These are phyloP conservation scores for Pristionchus exspectatus DNA, from an alignment of 2,888 invertebrate genomes.

Conservation along the genomic window DNA sequence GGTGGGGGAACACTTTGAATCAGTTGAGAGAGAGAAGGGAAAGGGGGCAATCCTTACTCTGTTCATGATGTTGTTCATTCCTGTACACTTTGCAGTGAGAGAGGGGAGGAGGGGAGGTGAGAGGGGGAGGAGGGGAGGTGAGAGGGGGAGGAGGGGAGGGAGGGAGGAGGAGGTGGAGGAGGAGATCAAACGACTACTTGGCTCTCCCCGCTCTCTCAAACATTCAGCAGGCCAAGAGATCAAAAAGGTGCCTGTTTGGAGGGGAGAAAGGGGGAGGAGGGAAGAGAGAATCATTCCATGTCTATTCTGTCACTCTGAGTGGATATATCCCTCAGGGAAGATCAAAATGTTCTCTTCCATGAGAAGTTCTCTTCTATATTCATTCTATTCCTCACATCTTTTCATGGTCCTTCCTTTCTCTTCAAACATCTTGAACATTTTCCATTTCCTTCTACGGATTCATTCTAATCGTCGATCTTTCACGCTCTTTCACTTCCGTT, in stretches of 20 bases:
- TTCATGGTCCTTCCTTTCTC: neutral
- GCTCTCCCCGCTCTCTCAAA: constrained; percentile 35
- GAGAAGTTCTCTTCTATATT: neutral
- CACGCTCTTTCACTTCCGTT: neutral
- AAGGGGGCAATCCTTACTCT: neutral
- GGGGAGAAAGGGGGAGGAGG: neutral
- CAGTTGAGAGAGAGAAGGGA: neutral
- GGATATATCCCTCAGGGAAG: neutral
- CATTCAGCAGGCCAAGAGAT: constrained; percentile 49
- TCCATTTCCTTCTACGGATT: neutral
- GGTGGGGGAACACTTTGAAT: constrained; percentile 26
- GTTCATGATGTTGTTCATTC: constrained; percentile 40
- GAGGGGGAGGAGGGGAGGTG: neutral
- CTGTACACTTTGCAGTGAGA: constrained; percentile 20
- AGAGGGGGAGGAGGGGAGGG: neutral
- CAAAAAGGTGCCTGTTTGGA: constrained; percentile 49
- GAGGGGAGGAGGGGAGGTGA: neutral
- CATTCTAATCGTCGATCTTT: no score
- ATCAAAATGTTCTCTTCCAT: constrained; percentile 2
- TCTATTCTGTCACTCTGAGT: neutral
- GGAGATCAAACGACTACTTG: constrained; percentile 13
- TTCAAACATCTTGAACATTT: neutral
- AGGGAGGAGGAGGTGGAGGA: neutral
- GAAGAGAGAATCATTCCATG: neutral
- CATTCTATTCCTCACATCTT: neutral